Base-by-base conservation (phyloP, 2,888 invertebrate genomes). In the Drosophila ustulata region DNA sequence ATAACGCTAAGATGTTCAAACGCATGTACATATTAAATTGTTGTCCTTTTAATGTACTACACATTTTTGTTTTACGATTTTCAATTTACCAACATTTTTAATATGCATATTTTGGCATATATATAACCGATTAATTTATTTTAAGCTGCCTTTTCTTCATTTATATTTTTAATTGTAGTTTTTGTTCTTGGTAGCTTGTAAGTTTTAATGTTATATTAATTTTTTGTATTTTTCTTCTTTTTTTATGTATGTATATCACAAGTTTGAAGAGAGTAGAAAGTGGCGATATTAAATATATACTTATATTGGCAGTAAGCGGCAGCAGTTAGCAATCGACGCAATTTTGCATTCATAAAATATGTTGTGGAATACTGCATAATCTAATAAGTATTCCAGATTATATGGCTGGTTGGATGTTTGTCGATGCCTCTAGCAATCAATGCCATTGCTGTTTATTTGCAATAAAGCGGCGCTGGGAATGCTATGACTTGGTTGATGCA, bases 211-310 rank as follows among this genome's bases (percentile, higher is more conserved):
- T 8, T 61, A 39, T 67, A 62, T 34, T 37, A 37, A 30, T 37
- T 69, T 55, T 57, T 41, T 65, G 30, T 63, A 62, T 46, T 57
- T 64, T 64, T 64, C 39, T 37, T 37, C n/a, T 37, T 52, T 11
- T 64, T 37, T 51, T 72, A n/a, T 80, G 72, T 77, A 66, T 83
- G 64, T 84, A 84, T 85, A 85, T 85, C 85, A 85, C 85, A 85
- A 87, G 79, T 85, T 84, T 81, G 70, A 78, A 84, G 87, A 89
- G 84, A 88, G 79, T 81, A 77, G 74, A 84, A 74, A 74, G 84
- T 74, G 79, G 55, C 65, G 69, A 81, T 47, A 78, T 83, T 74
- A 69, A 75, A 3, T 32, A 32, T 32, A 32, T 32, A 32, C 7
- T 6, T 71, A 78, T 34, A 71, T 82, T 71, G 82, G 85, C 88